Conservation (phyloP, 2,113 vertebrate species). For the Chlamydotis undulata region DNA sequence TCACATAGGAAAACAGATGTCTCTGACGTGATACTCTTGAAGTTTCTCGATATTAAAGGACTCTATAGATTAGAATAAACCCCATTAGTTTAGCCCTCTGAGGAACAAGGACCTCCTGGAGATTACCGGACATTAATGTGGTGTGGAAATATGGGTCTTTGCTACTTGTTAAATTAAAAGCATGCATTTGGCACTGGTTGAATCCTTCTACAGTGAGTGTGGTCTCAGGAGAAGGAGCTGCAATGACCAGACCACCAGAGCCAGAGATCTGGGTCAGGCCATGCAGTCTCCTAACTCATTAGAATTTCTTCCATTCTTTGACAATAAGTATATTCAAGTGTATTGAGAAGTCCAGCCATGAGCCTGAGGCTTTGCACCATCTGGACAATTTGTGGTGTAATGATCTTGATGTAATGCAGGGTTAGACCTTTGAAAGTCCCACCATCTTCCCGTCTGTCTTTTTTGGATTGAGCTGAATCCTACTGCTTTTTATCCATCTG, state of each 20-base stretch:
- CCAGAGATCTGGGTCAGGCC: neutral
- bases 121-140: neutral
- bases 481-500: slow-evolving; percentile 62
- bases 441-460: slow-evolving; percentile 55
- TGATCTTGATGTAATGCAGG: slow-evolving; percentile 65
- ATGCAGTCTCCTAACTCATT: neutral
- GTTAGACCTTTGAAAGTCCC: slow-evolving; percentile 55
- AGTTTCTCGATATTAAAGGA: neutral
- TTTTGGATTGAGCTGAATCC: slow-evolving; percentile 37
- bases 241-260: neutral
- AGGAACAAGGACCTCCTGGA: neutral
- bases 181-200: neutral
- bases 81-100: neutral
- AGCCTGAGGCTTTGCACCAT: slow-evolving; percentile 43
- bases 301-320: neutral
- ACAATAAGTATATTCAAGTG: neutral
- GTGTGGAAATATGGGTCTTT: neutral
- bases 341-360: neutral
- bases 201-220: neutral
- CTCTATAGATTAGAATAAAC: neutral
- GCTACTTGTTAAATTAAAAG: neutral
- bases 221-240: neutral
- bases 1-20: neutral
- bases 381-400: slow-evolving; percentile 65
- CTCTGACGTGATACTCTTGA: neutral